phyloP scores from a whole-genome alignment of 2,113 vertebrate species.

The Tachysurus vachellii region DNA sequence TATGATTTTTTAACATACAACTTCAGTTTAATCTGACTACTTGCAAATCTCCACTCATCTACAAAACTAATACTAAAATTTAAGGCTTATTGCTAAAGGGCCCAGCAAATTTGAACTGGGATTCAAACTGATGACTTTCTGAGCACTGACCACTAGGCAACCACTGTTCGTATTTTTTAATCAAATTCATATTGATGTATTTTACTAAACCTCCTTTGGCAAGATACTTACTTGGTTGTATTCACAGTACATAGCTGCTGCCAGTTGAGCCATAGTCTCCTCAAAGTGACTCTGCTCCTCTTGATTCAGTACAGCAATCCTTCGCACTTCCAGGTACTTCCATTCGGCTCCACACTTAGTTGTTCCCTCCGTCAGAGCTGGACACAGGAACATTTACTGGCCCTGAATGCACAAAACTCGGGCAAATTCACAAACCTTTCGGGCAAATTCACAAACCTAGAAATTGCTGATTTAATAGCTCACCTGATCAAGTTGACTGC shows the following conservation, averaged over 20 bases:
- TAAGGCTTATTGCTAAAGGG: no score
- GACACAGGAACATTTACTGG: slow-evolving; percentile 67
- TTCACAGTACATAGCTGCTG: slow-evolving; percentile 66
- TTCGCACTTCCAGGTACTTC: slow-evolving; percentile 70
- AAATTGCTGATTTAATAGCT: background rate
- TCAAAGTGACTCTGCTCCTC: slow-evolving; percentile 72
- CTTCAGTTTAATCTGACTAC: no score
- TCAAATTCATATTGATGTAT: no score
- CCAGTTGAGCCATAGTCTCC: slow-evolving; percentile 60
- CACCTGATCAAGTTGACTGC: slow-evolving; percentile 72
- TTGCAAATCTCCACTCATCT: no score
- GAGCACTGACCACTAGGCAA: no score
- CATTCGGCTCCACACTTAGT: slow-evolving; percentile 55
- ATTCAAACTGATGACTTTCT: no score
- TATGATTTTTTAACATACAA: background rate
- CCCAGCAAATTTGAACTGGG: no score
- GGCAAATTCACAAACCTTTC: background rate
- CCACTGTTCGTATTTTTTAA: no score
- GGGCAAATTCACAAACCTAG: slow-evolving; percentile 58
- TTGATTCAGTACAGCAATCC: slow-evolving; percentile 65
- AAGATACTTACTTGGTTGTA: slow-evolving; percentile 63
- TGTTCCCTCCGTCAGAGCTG: slow-evolving; percentile 59
- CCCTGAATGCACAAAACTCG: slow-evolving; percentile 12
- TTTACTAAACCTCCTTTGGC: background rate
- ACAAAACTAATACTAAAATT: no score